phyloP scores from a whole-genome alignment of 2,113 vertebrate genomes.

The Struthio camelus region DNA sequence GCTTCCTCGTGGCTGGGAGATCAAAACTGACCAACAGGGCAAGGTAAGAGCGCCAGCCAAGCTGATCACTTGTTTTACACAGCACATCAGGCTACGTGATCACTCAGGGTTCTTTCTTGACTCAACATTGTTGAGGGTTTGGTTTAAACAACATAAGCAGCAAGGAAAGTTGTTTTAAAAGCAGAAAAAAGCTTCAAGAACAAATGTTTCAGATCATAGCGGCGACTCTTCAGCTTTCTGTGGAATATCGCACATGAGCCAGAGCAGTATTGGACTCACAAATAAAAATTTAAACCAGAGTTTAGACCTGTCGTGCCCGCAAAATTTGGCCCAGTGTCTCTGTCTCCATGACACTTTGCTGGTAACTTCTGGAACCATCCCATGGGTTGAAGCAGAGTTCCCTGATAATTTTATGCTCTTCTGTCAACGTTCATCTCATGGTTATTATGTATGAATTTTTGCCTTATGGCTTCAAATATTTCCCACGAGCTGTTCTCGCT shows the following conservation, averaged over 20 bases:
- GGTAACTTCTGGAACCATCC: background rate
- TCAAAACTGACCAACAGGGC: slow-evolving; percentile 96
- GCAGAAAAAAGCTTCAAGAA: background rate
- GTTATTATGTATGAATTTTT: background rate
- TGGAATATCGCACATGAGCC: background rate
- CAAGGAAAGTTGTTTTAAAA: background rate
- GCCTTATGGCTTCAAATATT: background rate
- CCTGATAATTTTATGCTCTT: background rate
- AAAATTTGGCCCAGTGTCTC: background rate
- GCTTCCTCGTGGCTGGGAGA: slow-evolving; percentile 96
- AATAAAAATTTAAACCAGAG: background rate
- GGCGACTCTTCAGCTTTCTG: background rate
- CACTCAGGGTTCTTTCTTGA: background rate
- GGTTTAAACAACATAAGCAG: background rate
- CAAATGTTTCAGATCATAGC: background rate
- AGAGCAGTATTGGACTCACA: background rate
- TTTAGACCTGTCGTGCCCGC: background rate
- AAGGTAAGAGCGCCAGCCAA: slow-evolving; percentile 80
- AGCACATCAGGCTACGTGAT: background rate
- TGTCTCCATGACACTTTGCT: background rate
- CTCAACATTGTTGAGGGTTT: background rate
- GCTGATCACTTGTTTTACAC: background rate
- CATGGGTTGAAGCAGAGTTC: background rate
- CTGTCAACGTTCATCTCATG: background rate
- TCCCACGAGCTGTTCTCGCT: background rate